These are phyloP conservation scores for Caenorhabditis auriculariae DNA, from an alignment of 2,888 invertebrate genomes.

Conservation along the genomic window DNA sequence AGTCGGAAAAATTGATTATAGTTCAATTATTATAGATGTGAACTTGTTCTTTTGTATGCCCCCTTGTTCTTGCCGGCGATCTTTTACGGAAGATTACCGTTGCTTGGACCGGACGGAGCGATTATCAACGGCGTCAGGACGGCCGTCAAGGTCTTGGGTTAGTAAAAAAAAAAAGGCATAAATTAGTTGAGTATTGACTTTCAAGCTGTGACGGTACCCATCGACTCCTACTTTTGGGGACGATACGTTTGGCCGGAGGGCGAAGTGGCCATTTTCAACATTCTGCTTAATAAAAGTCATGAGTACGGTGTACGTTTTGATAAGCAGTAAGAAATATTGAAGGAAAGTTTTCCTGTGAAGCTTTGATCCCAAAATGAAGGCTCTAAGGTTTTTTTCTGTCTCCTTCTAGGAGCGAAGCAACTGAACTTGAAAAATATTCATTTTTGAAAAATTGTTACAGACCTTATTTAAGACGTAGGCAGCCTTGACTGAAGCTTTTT, in stretches of 20 bases:
- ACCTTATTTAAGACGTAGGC: no score
- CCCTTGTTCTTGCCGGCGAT: constrained; percentile 81
- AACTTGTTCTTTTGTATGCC: constrained; percentile 78
- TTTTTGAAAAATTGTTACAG: no score
- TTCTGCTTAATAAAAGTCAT: constrained; percentile 87
- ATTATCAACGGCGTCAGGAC: constrained; percentile 64
- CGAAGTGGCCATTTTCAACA: constrained; percentile 94
- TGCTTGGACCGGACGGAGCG: constrained; percentile 65
- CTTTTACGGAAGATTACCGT: constrained; percentile 73
- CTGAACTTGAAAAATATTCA: no score
- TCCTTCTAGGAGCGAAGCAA: no score
- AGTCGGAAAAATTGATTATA: no score
- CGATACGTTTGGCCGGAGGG: constrained; percentile 91
- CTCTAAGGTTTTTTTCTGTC: no score
- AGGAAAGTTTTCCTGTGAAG: no score
- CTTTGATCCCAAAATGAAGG: no score
- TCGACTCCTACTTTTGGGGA: constrained; percentile 93
- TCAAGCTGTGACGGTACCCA: constrained; percentile 74
- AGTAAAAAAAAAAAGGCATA: constrained; percentile 48
- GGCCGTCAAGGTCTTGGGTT: constrained; percentile 69
- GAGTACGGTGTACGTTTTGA: constrained; percentile 83
- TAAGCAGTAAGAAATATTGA: no score
- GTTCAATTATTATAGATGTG: constrained; percentile 71
- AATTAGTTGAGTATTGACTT: constrained; percentile 68
- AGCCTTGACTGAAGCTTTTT: background rate